Evolutionary conservation across 2,113 vertebrate species (phyloP), one percentile per base, ranked within the genome.

Genomic region (Rhinoderma darwinii): DNA sequence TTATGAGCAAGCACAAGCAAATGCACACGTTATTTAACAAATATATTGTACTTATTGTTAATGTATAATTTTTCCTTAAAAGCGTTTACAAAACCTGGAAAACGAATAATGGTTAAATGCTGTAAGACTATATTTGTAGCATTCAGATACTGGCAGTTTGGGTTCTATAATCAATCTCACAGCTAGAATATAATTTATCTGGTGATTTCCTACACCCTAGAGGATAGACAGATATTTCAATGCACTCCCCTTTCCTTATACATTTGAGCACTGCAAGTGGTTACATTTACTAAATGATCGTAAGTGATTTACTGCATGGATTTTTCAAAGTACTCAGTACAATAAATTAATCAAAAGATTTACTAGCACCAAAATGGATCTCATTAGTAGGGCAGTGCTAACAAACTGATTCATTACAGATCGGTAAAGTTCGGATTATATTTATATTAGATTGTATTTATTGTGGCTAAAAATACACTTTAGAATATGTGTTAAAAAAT

Each of bases 221-320:
- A 18, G 41, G 50, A 47, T 27, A 76, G 43, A 47, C 12, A 76
- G 25, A 76, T 76, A 79, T 56, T 54, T 78, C 76, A 11, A 20
- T 79, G 47, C 27, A 79, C 50, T 79, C n/a, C 30, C 8, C 17
- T 79, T 79, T 54, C 47, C 50, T 56, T 79, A 37, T 78, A 37
- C n/a, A 8, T 79, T 79, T 79, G 27, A 79, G 50, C 35, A 30
- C n/a, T 30, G 14, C 37, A 47, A 50, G 47, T 78, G 75, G 44
- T 77, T 77, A 51, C 44, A 51, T 79, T 79, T 56, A 79, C 76
- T 47, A 56, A 79, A 56, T 79, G 30, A 79, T 78, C 54, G 44
- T 43, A 54, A 35, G 44, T 51, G 75, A 78, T 78, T 78, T 78
- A 78, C 75, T 78, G 75, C 75, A 78, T 78, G 41, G 75, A 78